These are phyloP conservation scores for Pteropus alecto DNA, from an alignment of 2,113 vertebrate genomes.

Conservation along the genomic window DNA sequence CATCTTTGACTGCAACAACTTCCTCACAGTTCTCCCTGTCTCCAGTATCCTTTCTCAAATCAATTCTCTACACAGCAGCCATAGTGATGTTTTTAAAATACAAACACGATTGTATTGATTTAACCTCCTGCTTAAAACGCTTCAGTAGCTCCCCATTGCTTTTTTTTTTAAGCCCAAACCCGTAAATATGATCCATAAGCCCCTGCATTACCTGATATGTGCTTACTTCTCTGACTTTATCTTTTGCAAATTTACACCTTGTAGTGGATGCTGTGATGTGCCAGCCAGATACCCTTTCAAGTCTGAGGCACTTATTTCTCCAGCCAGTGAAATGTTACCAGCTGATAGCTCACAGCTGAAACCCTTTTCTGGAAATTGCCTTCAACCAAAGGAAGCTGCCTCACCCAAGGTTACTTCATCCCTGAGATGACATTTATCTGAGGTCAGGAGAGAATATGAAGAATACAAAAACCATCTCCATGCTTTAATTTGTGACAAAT, in stretches of 20 bases:
- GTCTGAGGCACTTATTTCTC: background rate
- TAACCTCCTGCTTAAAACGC: background rate
- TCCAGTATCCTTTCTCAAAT: background rate
- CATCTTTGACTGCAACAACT: background rate
- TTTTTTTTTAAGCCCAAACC: background rate
- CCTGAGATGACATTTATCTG: background rate
- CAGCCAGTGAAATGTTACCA: background rate
- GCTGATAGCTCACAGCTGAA: background rate
- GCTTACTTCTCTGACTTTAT: background rate
- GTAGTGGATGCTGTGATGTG: background rate
- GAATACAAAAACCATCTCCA: background rate
- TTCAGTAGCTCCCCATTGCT: background rate
- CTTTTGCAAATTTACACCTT: background rate
- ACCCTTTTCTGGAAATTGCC: background rate
- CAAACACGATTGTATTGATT: background rate
- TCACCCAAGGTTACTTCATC: background rate
- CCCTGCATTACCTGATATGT: background rate
- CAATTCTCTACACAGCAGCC: background rate
- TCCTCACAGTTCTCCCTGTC: background rate
- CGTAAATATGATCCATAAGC: background rate
- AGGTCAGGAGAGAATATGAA: background rate
- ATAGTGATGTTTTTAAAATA: background rate
- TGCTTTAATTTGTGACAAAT: background rate
- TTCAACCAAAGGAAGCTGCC: background rate
- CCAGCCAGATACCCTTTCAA: no score